Evolutionary conservation across 2,113 vertebrate genomes (phyloP), one percentile per base, ranked within the genome.

Genomic region (Melanostigma gelatinosum): DNA sequence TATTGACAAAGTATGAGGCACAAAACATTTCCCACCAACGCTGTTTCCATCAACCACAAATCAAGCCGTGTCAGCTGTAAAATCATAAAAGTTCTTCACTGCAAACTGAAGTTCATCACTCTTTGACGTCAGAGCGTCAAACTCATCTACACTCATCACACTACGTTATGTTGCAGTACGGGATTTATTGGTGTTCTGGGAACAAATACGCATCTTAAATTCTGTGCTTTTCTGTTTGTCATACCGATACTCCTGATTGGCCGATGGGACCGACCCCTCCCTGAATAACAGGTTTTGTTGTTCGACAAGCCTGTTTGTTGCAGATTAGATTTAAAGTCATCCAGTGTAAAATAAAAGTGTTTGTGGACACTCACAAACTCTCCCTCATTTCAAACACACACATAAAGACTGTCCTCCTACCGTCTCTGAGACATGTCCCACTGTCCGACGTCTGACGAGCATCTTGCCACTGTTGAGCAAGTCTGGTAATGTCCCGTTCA

Each of bases 361-460:
- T 12, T 20, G 16, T 42, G 24, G 18, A 32, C 7, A 62, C 8
- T 13, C 13, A 66, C 18, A 57, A n/a, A 1, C 22, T 44, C 32
- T 57, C 60, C 54, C 27, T 8, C 16, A 50, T 40, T 54, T 48
- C 29, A 34, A 55, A 29, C 38, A 57, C 5, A 58, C 9, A 24
- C 11, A 40, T 24, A 65, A 48, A 76, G 48, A 42, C 5, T 15
- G 13, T n/a, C 22, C 1, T 38, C 88, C 20, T 77, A 95, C 95
- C 84, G 94, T 94, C 32, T 91, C 92, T 40, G 91, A 92, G 89
- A 94, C 92, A 1, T 94, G 94, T 50, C 93, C 93, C 60, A 94
- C n/a, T 0, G 92, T 94, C 74, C 93, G 89, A 27, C 95, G 89
- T 70, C 95, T 88, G 61, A 86, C 16, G 0, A 95, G 91, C 0